phyloP scores from a whole-genome alignment of 1,140 invertebrate species.

The Drosophila neocordata region DNA sequence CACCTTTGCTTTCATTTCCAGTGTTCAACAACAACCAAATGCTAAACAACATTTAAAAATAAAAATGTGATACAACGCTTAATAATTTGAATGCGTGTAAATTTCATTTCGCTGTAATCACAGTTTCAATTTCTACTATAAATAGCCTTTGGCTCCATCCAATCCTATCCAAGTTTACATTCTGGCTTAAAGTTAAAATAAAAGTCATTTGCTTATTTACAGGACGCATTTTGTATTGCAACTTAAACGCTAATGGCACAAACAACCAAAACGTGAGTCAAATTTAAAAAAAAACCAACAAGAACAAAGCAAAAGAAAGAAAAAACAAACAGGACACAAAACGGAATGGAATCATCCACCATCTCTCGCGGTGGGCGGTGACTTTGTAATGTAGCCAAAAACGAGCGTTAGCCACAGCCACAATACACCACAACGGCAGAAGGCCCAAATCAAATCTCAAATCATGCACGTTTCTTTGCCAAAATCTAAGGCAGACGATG shows the following conservation, averaged over 20 bases:
- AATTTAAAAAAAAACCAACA: constrained; percentile 63
- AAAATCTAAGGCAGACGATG: constrained; percentile 22
- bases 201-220: constrained; percentile 65
- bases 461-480: constrained; percentile 65
- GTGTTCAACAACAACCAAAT: too few relatives aligned
- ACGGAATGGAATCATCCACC: constrained; percentile 30
- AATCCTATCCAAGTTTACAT: neutral
- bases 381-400: constrained; percentile 68
- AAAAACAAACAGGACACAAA: constrained; percentile 16
- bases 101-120: neutral
- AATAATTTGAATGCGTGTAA: neutral
- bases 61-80: too few relatives aligned
- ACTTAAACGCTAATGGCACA: constrained; percentile 81
- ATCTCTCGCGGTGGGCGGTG: constrained; percentile 33
- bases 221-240: constrained; percentile 76
- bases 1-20: too few relatives aligned
- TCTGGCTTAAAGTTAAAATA: constrained; percentile 26
- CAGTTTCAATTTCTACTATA: constrained; percentile 28
- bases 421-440: constrained; percentile 1
- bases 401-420: constrained; percentile 33
- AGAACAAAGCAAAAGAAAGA: constrained; percentile 21
- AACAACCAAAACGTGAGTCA: constrained; percentile 75
- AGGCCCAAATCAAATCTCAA: constrained; percentile 76
- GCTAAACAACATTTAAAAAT: too few relatives aligned
- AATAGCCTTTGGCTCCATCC: constrained; percentile 53